Evolutionary conservation across 2,797 vertebrate genomes (phyloP), one percentile per base, ranked within the genome.

Genomic region (Poeciliopsis paucimaculata): DNA sequence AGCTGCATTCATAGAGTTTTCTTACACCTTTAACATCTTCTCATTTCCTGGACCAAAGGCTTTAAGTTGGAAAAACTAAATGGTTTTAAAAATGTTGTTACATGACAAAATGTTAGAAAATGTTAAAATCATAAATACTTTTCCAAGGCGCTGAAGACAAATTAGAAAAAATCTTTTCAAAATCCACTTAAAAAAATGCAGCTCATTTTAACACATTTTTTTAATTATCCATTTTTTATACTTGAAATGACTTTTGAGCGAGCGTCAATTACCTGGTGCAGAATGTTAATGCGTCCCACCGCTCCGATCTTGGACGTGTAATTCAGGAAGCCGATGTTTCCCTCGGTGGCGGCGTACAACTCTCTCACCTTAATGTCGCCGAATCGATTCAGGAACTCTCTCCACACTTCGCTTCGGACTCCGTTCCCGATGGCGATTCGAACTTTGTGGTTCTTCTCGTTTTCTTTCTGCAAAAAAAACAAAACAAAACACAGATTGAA

Each of bases 301-400:
- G 95, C 95, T 0, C 97, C 97, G 0, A 97, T 89, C 92, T 97
- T 98, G 74, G 95, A 94, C 0, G 96, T 96, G 86, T 98, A 97
- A 77, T 98, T 98, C 72, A 96, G 16, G 90, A 98, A 98, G 71
- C 95, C 95, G 9, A 98, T 89, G 87, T 98, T 98, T 83, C 97
- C 97, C 90, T 99, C 97, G 0, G 97, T 98, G 49, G 97, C 91
- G 0, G 95, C 97, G 7, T 99, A 98, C 82, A 98, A 88, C 88
- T 98, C 97, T 73, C 93, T 89, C 76, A 98, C 90, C 26, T 85
- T 77, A 66, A 98, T 95, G 77, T 96, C 91, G 26, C 97, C 97
- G 72, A 97, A 98, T 71, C 97, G 96, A 55, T 75, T 79, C 76
- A 97, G 77, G 80, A 98, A 98, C 87, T 98, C 95, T 0, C 90